Evolutionary conservation across 2,888 invertebrate genomes (phyloP).

Genomic region (Rhorus exstirpatorius): DNA sequence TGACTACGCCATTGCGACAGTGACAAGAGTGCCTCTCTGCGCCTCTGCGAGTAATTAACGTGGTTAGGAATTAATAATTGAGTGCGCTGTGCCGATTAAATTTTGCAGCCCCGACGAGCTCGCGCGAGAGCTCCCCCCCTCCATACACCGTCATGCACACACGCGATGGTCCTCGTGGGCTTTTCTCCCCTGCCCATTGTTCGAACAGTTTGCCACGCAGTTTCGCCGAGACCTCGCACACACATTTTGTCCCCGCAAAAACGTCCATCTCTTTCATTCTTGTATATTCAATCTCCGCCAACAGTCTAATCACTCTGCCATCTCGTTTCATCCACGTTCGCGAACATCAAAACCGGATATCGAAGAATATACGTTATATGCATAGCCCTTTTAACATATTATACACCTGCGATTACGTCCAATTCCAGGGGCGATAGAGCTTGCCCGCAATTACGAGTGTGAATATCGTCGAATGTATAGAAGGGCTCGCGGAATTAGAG

Average conservation of each 20-base stretch:
- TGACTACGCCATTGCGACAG: slow-evolving; percentile 79
- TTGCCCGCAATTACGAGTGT: slow-evolving; percentile 53
- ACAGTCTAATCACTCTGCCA: slow-evolving; percentile 60
- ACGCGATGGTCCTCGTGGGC: slow-evolving; percentile 23
- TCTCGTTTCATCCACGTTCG: slow-evolving; percentile 51
- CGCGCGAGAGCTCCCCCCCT: slow-evolving; percentile 16
- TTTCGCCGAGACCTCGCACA: slow-evolving; percentile 4
- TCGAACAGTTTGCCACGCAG: slow-evolving; percentile 4
- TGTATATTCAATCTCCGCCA: slow-evolving; percentile 54
- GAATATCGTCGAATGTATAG: slow-evolving; percentile 18
- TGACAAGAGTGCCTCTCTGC: slow-evolving; percentile 80
- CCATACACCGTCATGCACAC: slow-evolving; percentile 7
- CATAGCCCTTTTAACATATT: slow-evolving; percentile 80
- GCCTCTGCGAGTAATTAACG: slow-evolving; percentile 84
- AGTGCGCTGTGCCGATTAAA: slow-evolving; percentile 84
- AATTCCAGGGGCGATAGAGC: slow-evolving; percentile 59
- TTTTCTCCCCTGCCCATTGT: slow-evolving; percentile 1
- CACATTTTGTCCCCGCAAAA: slow-evolving; percentile 33
- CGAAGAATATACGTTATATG: slow-evolving; percentile 69
- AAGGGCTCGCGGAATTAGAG: slow-evolving; percentile 19
- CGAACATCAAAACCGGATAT: slow-evolving; percentile 55
- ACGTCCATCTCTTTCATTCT: slow-evolving; percentile 8
- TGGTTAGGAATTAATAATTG: slow-evolving; percentile 85
- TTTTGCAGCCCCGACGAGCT: slow-evolving; percentile 80
- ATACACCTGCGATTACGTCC: slow-evolving; percentile 71